Conservation (phyloP, 2,797 vertebrate species). For the Cynopterus sphinx region DNA sequence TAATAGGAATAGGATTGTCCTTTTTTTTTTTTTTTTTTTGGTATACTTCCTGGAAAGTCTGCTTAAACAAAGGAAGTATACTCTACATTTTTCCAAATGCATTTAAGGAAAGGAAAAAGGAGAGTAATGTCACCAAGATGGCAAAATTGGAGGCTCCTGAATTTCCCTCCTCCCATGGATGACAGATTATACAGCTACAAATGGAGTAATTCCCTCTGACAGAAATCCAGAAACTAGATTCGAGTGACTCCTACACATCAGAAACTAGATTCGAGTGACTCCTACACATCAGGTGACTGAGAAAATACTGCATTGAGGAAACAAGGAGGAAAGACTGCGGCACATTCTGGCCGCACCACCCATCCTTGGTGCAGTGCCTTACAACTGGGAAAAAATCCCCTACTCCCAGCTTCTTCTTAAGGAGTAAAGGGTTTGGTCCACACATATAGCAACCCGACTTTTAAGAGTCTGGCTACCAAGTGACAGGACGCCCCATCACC, state of each 20-base stretch:
- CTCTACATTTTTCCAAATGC: background rate
- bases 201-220: background rate
- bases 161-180: background rate
- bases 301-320: background rate
- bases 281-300: background rate
- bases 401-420: background rate
- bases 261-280: background rate
- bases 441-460: background rate
- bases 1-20: background rate
- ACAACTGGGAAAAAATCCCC: background rate
- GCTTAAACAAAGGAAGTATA: background rate
- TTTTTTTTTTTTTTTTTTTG: background rate
- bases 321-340: background rate
- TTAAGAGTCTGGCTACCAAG: background rate
- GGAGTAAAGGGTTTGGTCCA: background rate
- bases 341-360: background rate
- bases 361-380: background rate
- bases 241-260: background rate
- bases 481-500: background rate
- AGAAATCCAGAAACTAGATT: background rate
- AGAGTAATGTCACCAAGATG: background rate
- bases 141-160: background rate
- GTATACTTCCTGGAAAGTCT: background rate
- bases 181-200: background rate
- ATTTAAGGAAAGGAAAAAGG: background rate